These are phyloP conservation scores for Archegozetes longisetosus DNA, from an alignment of 1,140 invertebrate genomes.

Conservation along the genomic window DNA sequence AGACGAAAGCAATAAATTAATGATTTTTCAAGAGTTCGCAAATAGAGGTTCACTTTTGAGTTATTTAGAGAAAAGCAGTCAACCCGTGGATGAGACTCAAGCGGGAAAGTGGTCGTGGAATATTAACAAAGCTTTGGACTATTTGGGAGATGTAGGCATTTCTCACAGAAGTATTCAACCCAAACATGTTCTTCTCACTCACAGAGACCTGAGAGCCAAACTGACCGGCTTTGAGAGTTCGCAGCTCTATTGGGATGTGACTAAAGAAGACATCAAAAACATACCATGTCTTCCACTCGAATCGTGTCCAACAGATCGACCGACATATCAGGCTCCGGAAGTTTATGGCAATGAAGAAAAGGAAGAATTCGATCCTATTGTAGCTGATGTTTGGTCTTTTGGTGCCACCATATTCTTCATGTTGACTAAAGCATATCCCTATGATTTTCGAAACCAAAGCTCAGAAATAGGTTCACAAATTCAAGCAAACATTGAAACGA, in stretches of 20 bases:
- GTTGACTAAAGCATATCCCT: slow-evolving; percentile 3
- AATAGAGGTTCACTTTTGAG: neutral
- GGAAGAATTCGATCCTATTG: slow-evolving; percentile 9
- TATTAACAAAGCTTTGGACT: neutral
- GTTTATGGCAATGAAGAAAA: slow-evolving; percentile 5
- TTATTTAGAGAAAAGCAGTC: neutral
- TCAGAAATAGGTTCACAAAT: neutral
- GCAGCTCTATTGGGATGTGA: neutral
- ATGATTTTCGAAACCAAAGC: neutral
- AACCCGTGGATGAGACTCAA: neutral
- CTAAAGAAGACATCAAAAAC: neutral
- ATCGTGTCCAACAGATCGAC: neutral
- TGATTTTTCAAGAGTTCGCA: slow-evolving; percentile 3
- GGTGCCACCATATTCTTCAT: slow-evolving; percentile 4
- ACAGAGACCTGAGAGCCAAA: neutral
- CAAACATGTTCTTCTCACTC: neutral
- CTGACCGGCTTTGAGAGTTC: neutral
- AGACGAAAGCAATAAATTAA: neutral
- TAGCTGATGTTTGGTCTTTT: slow-evolving; percentile 7
- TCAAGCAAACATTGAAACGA: neutral
- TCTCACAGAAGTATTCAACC: slow-evolving; percentile 3
- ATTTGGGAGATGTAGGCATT: slow-evolving; percentile 4
- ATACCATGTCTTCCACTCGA: neutral
- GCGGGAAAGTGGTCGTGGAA: neutral
- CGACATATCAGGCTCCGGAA: slow-evolving; percentile 8